A percentile compares a stretch with the other conserved stretches of the same genome.
Evolutionary conservation across 2,113 vertebrate genomes (phyloP).

Genomic region (Austrofundulus limnaeus): DNA sequence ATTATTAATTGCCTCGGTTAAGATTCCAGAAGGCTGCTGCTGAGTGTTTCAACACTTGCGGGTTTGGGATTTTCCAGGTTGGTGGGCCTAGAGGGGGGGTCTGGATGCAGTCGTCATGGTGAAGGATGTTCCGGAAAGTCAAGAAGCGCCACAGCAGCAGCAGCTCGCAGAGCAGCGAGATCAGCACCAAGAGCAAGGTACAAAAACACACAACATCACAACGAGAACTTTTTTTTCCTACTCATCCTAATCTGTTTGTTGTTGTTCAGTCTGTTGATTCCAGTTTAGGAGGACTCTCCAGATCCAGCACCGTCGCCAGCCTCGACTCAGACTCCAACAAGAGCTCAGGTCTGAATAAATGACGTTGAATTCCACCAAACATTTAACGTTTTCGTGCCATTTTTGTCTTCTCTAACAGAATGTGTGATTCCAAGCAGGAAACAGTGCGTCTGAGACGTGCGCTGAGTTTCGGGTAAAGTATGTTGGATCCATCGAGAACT

Average conservation of each 20-base stretch:
- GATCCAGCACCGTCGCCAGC: slow-evolving; percentile 97
- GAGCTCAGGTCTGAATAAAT: slow-evolving; percentile 85
- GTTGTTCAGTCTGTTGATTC: slow-evolving; percentile 91
- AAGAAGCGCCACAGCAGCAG: slow-evolving; percentile 99
- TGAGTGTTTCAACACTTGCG: background rate
- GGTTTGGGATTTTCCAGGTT: slow-evolving; percentile 26
- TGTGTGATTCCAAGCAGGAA: slow-evolving; percentile 66
- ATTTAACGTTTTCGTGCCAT: background rate
- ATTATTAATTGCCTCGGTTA: slow-evolving; percentile 23
- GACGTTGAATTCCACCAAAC: background rate
- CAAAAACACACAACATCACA: background rate
- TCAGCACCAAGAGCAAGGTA: slow-evolving; percentile 99
- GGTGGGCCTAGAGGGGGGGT: slow-evolving; percentile 29
- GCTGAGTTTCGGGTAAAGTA: slow-evolving; percentile 95
- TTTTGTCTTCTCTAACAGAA: background rate
- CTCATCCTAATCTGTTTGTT: background rate
- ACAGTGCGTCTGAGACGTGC: slow-evolving; percentile 87
- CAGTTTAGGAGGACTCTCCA: slow-evolving; percentile 95
- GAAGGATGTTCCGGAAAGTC: slow-evolving; percentile 96
- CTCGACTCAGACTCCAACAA: slow-evolving; percentile 97
- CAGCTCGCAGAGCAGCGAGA: slow-evolving; percentile 97
- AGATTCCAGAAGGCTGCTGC: slow-evolving; percentile 1
- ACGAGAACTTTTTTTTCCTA: background rate
- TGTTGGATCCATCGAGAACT: slow-evolving; percentile 90
- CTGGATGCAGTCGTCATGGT: slow-evolving; percentile 74